Conservation (phyloP, 2,888 invertebrate species). For the Oxyteleia sp. region DNA sequence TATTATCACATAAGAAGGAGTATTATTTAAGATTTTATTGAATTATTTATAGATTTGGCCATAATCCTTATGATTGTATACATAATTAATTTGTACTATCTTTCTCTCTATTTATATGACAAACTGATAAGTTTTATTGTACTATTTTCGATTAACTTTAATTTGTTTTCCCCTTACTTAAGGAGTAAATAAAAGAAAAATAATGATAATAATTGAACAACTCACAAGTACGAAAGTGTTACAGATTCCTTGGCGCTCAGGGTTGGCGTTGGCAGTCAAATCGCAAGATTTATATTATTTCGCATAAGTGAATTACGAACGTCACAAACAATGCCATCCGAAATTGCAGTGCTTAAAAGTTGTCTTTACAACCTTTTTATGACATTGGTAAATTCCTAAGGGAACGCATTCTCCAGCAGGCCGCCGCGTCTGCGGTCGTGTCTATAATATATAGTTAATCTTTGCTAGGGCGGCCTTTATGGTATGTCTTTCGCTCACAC, state of each 20-base stretch:
- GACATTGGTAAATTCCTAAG: conserved; percentile 74
- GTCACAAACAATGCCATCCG: conserved; percentile 71
- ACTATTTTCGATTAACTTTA: neutral
- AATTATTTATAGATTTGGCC: too few species aligned
- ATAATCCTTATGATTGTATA: too few species aligned
- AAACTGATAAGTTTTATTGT: too few species aligned
- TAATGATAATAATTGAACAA: neutral
- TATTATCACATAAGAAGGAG: too few species aligned
- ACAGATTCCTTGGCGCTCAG: conserved; percentile 2
- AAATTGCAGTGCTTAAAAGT: conserved; percentile 74
- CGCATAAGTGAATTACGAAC: conserved; percentile 75
- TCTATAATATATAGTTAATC: conserved; percentile 52
- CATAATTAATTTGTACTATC: too few species aligned
- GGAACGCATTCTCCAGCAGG: conserved; percentile 47
- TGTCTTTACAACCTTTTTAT: conserved; percentile 76
- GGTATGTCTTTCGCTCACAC: conserved; percentile 57
- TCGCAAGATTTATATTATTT: conserved; percentile 59
- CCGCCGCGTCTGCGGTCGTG: conserved; percentile 41
- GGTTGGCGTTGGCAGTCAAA: conserved; percentile 32
- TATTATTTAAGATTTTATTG: too few species aligned
- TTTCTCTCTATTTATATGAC: too few species aligned
- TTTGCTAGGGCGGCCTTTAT: conserved; percentile 59
- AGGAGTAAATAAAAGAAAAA: neutral
- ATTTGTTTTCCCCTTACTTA: neutral
- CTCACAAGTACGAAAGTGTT: neutral